phyloP scores from a whole-genome alignment of 2,888 invertebrate species.

The Onchidella celtica region DNA sequence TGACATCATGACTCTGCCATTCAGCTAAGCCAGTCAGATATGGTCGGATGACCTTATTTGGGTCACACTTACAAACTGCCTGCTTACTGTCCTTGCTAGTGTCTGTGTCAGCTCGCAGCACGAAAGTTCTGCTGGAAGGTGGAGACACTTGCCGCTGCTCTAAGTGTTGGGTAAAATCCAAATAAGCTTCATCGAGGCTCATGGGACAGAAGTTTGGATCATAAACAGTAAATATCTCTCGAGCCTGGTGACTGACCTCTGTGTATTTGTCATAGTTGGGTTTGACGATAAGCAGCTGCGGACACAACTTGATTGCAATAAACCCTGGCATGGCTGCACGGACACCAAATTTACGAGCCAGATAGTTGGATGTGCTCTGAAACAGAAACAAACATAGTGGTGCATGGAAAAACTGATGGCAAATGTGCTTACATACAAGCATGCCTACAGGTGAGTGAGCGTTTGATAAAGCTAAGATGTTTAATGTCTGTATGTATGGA shows the following conservation, averaged over 20 bases:
- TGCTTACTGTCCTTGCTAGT: too few species aligned
- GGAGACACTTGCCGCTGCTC: slow-evolving; percentile 60
- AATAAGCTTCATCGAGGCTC: slow-evolving; percentile 84
- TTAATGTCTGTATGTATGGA: too few species aligned
- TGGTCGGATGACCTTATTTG: slow-evolving; percentile 45
- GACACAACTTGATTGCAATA: slow-evolving; percentile 83
- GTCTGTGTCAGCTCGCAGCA: slow-evolving; percentile 60
- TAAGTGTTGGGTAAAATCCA: slow-evolving; percentile 82
- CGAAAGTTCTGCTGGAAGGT: slow-evolving; percentile 64
- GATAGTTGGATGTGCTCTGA: slow-evolving; percentile 84
- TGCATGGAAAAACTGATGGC: too few species aligned
- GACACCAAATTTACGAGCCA: slow-evolving; percentile 83
- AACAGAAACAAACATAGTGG: slow-evolving; percentile 52
- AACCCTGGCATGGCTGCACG: slow-evolving; percentile 85
- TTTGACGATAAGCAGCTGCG: slow-evolving; percentile 82
- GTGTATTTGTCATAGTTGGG: slow-evolving; percentile 82
- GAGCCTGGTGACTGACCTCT: slow-evolving; percentile 79
- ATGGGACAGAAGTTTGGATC: slow-evolving; percentile 82
- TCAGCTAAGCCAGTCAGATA: background rate
- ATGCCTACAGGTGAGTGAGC: too few species aligned
- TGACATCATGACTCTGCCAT: background rate
- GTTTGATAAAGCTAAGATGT: too few species aligned
- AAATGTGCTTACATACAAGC: too few species aligned
- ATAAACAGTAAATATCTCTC: slow-evolving; percentile 81
- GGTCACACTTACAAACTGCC: slow-evolving; percentile 48